Conservation (phyloP, 2,797 vertebrate species). For the Enoplosus armatus region DNA sequence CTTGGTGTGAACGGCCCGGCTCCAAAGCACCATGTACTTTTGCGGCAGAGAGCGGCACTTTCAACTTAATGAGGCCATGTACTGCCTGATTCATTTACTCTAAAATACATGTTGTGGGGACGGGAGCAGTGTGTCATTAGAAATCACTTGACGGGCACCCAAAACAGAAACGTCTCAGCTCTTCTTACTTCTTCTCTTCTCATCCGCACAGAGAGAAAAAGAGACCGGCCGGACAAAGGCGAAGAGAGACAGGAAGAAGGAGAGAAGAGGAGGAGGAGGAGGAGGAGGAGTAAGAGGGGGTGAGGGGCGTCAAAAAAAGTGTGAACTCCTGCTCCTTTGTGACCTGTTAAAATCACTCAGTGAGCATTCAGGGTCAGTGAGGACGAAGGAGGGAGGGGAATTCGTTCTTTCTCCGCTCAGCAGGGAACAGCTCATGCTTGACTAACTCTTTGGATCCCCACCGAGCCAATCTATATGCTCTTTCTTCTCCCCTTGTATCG, state of each 20-base stretch:
- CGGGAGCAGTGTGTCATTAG: slow-evolving; percentile 81
- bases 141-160: slow-evolving; percentile 79
- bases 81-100: slow-evolving; percentile 79
- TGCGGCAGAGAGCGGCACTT: slow-evolving; percentile 76
- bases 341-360: slow-evolving; percentile 75
- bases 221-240: slow-evolving; percentile 40
- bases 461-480: slow-evolving; percentile 72
- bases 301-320: slow-evolving; percentile 64
- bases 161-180: slow-evolving; percentile 64
- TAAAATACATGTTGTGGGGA: slow-evolving; percentile 81
- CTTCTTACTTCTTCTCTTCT: slow-evolving; percentile 8
- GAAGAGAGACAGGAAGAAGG: slow-evolving; percentile 32
- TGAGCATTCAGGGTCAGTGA: slow-evolving; percentile 73
- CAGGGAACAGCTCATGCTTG: slow-evolving; percentile 66
- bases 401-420: slow-evolving; percentile 59
- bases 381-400: slow-evolving; percentile 68
- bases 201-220: slow-evolving; percentile 21
- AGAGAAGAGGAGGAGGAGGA: slow-evolving; percentile 10
- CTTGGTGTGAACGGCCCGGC: slow-evolving; percentile 50
- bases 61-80: slow-evolving; percentile 83
- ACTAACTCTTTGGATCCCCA: slow-evolving; percentile 63
- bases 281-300: slow-evolving; percentile 27
- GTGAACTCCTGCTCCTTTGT: slow-evolving; percentile 76
- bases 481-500: slow-evolving; percentile 74
- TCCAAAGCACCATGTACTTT: slow-evolving; percentile 75